Conservation (phyloP, 2,888 invertebrate genomes). For the Encarsia formosa region DNA sequence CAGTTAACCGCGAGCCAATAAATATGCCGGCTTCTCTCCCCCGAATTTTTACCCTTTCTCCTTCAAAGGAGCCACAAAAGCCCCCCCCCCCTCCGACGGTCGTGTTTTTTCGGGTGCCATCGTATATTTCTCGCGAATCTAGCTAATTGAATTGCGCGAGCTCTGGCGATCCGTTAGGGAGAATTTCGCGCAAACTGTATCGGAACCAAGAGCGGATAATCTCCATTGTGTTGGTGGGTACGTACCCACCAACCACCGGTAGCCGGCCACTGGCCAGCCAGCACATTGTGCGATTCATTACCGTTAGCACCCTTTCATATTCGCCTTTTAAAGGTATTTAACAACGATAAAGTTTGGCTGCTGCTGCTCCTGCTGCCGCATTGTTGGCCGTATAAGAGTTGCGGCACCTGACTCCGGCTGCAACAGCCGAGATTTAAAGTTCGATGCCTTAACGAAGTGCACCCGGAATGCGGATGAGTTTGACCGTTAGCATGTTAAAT, state of each 20-base stretch:
- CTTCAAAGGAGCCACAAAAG: slow-evolving; percentile 5
- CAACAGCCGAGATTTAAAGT: slow-evolving; percentile 7
- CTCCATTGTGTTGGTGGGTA: too few species aligned
- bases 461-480: slow-evolving; percentile 29
- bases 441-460: slow-evolving; percentile 18
- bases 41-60: slow-evolving; percentile 26
- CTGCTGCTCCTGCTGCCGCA: background rate
- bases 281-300: too few species aligned
- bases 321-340: slow-evolving; percentile 2
- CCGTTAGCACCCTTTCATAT: background rate
- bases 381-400: slow-evolving; percentile 7
- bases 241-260: too few species aligned
- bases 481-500: slow-evolving; percentile 16
- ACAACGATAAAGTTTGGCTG: slow-evolving; percentile 10
- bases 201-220: too few species aligned
- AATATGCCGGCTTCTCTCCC: slow-evolving; percentile 14
- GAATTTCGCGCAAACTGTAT: too few species aligned
- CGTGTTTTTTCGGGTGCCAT: too few species aligned
- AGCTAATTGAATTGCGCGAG: too few species aligned
- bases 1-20: slow-evolving; percentile 19
- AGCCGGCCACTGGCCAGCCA: too few species aligned
- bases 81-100: background rate
- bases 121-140: too few species aligned
- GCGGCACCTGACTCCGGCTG: background rate
- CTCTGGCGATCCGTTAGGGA: too few species aligned